phyloP scores from a whole-genome alignment of 2,113 vertebrate genomes.

The Oreochromis spilurus region DNA sequence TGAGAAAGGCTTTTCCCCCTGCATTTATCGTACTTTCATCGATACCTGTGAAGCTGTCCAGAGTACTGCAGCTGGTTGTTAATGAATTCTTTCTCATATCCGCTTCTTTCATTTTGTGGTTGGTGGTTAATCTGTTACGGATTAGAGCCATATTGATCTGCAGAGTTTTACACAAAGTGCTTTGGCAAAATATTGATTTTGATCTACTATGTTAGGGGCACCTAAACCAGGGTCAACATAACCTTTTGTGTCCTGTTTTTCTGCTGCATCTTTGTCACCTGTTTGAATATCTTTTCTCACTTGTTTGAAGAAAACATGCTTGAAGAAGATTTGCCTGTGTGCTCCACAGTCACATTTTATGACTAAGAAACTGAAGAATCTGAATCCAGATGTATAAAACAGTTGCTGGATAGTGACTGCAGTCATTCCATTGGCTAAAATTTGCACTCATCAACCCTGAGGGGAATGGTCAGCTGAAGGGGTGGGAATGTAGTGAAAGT shows the following conservation, averaged over 20 bases:
- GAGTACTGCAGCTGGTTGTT: too few species aligned
- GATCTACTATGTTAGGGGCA: constrained; percentile 24
- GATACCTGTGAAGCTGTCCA: too few species aligned
- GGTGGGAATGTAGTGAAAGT: constrained; percentile 11
- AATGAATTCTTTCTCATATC: background rate
- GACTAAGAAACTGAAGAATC: background rate
- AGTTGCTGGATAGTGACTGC: background rate
- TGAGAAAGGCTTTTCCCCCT: too few species aligned
- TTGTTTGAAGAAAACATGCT: background rate
- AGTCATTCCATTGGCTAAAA: background rate
- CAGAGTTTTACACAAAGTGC: constrained; percentile 13
- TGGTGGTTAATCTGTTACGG: background rate
- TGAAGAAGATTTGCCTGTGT: background rate
- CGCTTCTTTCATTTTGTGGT: background rate
- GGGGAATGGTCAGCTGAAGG: background rate
- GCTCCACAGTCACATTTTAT: background rate
- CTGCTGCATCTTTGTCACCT: background rate
- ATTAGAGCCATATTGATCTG: constrained; percentile 27
- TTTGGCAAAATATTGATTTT: constrained; percentile 21
- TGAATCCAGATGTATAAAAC: background rate
- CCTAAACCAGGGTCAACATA: constrained; percentile 29
- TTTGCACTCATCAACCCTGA: background rate
- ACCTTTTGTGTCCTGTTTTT: constrained; percentile 16
- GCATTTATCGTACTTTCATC: too few species aligned
- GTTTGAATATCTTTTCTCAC: background rate